Percentiles rank a stretch among this genome's conserved stretches.
Conservation (phyloP, 2,888 invertebrate species). For the Limnephilus auricula region DNA sequence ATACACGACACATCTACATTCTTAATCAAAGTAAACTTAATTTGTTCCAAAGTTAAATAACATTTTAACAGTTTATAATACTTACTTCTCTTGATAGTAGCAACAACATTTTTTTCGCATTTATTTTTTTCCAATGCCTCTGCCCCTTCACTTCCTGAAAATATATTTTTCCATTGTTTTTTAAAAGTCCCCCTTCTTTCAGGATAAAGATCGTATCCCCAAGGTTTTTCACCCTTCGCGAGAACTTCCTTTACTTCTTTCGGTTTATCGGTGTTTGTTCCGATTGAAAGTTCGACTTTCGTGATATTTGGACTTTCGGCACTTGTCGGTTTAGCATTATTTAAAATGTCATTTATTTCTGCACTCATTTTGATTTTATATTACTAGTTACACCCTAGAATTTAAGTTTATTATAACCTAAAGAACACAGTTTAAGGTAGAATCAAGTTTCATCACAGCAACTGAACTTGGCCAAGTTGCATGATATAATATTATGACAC, state of each 20-base stretch:
- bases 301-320: not conserved
- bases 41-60: not conserved
- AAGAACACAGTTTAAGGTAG: not conserved
- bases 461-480: not conserved
- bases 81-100: constrained; percentile 85
- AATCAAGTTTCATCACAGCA: not conserved
- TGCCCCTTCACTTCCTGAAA: constrained; percentile 83
- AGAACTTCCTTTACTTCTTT: not conserved
- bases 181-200: constrained; percentile 83
- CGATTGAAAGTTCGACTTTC: not conserved
- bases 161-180: constrained; percentile 76
- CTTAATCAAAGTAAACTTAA: not conserved
- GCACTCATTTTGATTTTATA: not conserved
- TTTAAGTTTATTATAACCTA: not conserved
- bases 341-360: not conserved
- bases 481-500: not conserved
- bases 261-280: not conserved
- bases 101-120: constrained; percentile 89
- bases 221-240: constrained; percentile 69
- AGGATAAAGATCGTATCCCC: constrained; percentile 91
- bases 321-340: not conserved
- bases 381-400: not conserved
- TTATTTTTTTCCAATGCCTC: constrained; percentile 84
- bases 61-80: constrained; percentile 61
- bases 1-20: not conserved